phyloP scores from a whole-genome alignment of 2,888 invertebrate genomes.

The Endotricha flammealis region DNA sequence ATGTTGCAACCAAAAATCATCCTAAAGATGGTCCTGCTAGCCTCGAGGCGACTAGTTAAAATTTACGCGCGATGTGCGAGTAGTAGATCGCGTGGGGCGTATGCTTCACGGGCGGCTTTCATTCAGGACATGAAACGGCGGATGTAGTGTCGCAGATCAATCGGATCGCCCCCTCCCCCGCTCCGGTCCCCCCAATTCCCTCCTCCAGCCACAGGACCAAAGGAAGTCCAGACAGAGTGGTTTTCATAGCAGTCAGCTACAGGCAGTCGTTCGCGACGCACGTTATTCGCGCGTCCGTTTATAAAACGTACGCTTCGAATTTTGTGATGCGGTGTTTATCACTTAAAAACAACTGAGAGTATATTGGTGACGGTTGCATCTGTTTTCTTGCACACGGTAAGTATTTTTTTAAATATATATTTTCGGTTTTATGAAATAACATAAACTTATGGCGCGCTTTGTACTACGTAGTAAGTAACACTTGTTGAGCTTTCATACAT shows the following conservation, averaged over 20 bases:
- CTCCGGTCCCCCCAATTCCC: conserved; percentile 11
- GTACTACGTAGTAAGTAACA: background rate
- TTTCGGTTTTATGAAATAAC: background rate
- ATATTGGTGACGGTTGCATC: conserved; percentile 27
- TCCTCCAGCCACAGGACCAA: conserved; percentile 35
- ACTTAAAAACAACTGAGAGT: conserved; percentile 42
- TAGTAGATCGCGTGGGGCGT: conserved; percentile 28
- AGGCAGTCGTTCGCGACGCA: conserved; percentile 37
- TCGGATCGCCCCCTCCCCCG: conserved; percentile 45
- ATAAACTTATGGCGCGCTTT: conserved; percentile 9
- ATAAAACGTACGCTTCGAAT: conserved; percentile 33
- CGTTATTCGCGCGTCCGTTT: conserved; percentile 29
- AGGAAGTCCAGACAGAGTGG: conserved; percentile 42
- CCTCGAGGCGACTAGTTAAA: too few species aligned
- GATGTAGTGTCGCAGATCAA: conserved; percentile 63
- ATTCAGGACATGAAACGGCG: conserved; percentile 56
- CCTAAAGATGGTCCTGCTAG: too few species aligned
- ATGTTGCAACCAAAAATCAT: too few species aligned
- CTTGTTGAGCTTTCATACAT: conserved; percentile 16
- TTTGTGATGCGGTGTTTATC: conserved; percentile 59
- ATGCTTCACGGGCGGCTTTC: conserved; percentile 44
- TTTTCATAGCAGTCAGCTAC: conserved; percentile 46
- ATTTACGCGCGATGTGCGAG: conserved; percentile 14
- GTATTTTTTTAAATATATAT: conserved; percentile 21
- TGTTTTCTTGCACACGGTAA: conserved; percentile 38